Conservation (phyloP, 2,888 invertebrate species). For the Agrilus biguttatus region DNA sequence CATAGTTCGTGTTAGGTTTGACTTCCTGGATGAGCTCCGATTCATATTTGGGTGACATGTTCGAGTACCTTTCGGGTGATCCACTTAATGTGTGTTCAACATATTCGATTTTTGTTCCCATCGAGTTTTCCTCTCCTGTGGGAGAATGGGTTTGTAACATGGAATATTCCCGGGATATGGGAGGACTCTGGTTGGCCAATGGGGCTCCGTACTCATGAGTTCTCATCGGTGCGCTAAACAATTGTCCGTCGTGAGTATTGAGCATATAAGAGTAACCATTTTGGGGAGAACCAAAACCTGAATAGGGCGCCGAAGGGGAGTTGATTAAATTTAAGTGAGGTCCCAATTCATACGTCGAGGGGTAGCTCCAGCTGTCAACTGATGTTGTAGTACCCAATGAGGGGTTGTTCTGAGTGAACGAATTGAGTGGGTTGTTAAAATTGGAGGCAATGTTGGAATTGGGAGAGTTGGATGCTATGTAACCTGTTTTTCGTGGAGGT, state of each 20-base stretch:
- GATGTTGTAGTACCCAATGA: conserved; percentile 30
- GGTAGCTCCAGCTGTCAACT: conserved; percentile 66
- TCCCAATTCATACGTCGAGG: conserved; percentile 61
- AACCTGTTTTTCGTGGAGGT: conserved; percentile 79
- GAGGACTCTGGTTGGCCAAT: conserved; percentile 43
- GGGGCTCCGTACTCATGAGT: conserved; percentile 46
- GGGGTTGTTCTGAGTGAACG: conserved; percentile 34
- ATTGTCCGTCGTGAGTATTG: conserved; percentile 55
- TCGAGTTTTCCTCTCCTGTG: conserved; percentile 27
- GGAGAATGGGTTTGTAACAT: conserved; percentile 51
- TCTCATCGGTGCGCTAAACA: conserved; percentile 48
- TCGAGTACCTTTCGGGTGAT: conserved; percentile 43
- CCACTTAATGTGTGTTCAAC: conserved; percentile 29
- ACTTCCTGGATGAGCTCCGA: conserved; percentile 35
- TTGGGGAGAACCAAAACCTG: conserved; percentile 45
- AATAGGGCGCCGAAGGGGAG: conserved; percentile 46
- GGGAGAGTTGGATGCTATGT: conserved; percentile 55
- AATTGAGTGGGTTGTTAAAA: conserved; percentile 40
- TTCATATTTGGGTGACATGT: conserved; percentile 46
- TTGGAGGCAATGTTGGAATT: conserved; percentile 39
- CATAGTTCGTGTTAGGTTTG: conserved; percentile 31
- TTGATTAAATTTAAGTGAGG: conserved; percentile 62
- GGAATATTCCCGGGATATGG: conserved; percentile 48
- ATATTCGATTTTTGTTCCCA: conserved; percentile 31
- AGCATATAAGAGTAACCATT: conserved; percentile 48